These are phyloP conservation scores for Neelides folsomi DNA, from an alignment of 2,888 invertebrate species.

Conservation along the genomic window DNA sequence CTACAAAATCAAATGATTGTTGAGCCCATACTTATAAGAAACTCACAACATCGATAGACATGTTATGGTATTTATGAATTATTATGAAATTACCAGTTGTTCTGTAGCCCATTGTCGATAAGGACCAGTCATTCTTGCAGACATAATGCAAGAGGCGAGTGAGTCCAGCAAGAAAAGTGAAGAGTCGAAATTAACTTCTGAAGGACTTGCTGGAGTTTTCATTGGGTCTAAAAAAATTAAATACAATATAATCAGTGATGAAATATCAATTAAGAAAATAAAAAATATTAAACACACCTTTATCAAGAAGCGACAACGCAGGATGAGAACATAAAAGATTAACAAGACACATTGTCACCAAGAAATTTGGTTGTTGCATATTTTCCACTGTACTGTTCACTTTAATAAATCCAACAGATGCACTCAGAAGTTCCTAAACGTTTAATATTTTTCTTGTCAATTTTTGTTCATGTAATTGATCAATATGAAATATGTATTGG, in stretches of 20 bases:
- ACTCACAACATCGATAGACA: too few species aligned
- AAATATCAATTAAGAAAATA: too few species aligned
- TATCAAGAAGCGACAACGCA: slow-evolving; percentile 19
- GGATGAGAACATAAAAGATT: slow-evolving; percentile 40
- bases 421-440: slow-evolving; percentile 39
- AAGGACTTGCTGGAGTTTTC: slow-evolving; percentile 13
- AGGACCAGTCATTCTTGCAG: slow-evolving; percentile 41
- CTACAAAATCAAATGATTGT: slow-evolving; percentile 19
- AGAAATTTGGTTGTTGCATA: slow-evolving; percentile 37
- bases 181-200: slow-evolving; percentile 24
- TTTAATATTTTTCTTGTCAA: too few species aligned
- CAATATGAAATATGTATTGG: too few species aligned
- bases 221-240: slow-evolving; percentile 10
- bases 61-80: too few species aligned
- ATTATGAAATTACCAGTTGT: slow-evolving; percentile 39
- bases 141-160: slow-evolving; percentile 47
- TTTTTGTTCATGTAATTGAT: too few species aligned
- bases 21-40: too few species aligned
- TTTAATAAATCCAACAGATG: slow-evolving; percentile 40
- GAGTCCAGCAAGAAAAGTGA: slow-evolving; percentile 48
- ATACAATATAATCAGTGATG: too few species aligned
- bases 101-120: slow-evolving; percentile 50
- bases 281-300: slow-evolving; percentile 14
- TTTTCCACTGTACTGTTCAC: slow-evolving; percentile 16
- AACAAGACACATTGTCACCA: slow-evolving; percentile 49